A percentile compares a stretch with the other conserved stretches of the same genome.
Conservation (phyloP, 2,113 vertebrate genomes). For the Hemiscyllium ocellatum region DNA sequence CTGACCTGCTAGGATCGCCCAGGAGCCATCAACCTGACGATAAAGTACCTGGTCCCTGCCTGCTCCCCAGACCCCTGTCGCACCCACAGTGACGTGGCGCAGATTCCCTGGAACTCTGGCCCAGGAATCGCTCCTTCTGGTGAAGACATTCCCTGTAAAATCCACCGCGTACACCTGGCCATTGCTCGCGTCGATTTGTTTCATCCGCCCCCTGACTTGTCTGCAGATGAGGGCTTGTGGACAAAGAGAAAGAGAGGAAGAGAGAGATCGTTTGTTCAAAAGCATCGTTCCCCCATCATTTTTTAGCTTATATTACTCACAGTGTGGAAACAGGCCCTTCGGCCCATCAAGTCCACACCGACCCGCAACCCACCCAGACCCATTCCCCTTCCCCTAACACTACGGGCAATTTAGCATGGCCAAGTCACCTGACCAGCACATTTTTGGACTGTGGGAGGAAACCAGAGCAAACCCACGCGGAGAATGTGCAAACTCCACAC, state of each 20-base stretch:
- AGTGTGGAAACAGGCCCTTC: too few relatives aligned
- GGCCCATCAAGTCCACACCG: too few relatives aligned
- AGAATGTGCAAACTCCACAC: too few relatives aligned
- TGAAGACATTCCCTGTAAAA: background rate
- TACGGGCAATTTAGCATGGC: too few relatives aligned
- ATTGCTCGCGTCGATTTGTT: background rate
- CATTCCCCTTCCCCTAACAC: too few relatives aligned
- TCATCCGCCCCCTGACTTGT: accelerated
- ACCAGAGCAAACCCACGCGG: too few relatives aligned
- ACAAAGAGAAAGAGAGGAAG: background rate
- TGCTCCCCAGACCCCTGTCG: background rate
- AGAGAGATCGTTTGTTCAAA: too few relatives aligned
- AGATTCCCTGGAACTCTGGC: background rate
- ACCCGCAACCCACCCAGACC: too few relatives aligned
- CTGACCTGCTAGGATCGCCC: background rate
- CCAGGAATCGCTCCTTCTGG: background rate
- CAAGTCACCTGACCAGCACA: too few relatives aligned
- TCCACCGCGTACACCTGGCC: background rate
- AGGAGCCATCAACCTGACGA: background rate
- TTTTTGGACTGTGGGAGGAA: too few relatives aligned
- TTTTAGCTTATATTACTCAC: too few relatives aligned
- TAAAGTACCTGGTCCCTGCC: background rate
- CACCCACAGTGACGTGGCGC: background rate
- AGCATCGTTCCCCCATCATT: too few relatives aligned
- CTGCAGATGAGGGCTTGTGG: background rate